phyloP scores from a whole-genome alignment of 2,888 invertebrate genomes.

The Melitaea athalia region DNA sequence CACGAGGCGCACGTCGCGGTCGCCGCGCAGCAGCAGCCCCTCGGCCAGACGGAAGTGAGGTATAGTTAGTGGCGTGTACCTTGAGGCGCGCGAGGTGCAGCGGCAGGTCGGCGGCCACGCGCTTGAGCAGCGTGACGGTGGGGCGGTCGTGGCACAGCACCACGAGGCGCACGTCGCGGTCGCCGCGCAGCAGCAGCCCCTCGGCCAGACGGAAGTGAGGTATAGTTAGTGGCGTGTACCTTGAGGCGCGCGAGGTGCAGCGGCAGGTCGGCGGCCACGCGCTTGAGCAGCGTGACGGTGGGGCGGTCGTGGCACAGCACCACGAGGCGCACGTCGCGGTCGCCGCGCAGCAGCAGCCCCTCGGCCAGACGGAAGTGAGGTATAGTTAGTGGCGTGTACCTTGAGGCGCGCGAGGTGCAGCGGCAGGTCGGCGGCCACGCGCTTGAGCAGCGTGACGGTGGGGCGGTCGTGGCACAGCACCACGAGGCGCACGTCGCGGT shows the following conservation, averaged over 20 bases:
- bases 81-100: constrained; percentile 85
- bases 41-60: too few species aligned
- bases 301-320: constrained; percentile 98
- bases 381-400: too few species aligned
- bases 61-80: too few species aligned
- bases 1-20: constrained; percentile 94
- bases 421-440: constrained; percentile 92
- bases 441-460: constrained; percentile 91
- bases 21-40: constrained; percentile 94
- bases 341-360: constrained; percentile 94
- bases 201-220: too few species aligned
- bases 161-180: constrained; percentile 94
- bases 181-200: constrained; percentile 94
- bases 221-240: too few species aligned
- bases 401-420: constrained; percentile 85
- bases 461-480: constrained; percentile 98
- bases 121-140: constrained; percentile 91
- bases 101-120: constrained; percentile 92
- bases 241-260: constrained; percentile 85
- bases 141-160: constrained; percentile 98
- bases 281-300: constrained; percentile 91
- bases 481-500: constrained; percentile 94
- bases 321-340: constrained; percentile 94
- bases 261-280: constrained; percentile 92
- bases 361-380: too few species aligned